Evolutionary conservation across 2,888 invertebrate species (phyloP).

Genomic region (Lochmaea crataegi): DNA sequence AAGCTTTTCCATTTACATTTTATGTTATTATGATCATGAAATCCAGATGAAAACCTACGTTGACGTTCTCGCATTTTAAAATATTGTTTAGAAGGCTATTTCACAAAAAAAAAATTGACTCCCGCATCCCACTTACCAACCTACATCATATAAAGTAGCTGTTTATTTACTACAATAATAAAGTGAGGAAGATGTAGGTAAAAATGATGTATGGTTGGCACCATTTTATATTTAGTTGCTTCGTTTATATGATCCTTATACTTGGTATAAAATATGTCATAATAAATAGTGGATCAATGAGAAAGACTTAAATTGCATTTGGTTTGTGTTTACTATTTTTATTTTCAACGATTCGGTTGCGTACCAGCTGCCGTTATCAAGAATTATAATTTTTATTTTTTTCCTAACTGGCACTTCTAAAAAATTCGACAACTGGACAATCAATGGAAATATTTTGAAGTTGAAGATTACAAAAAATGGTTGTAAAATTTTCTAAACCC

Average conservation of each 20-base stretch:
- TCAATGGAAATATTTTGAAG: no score
- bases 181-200: slow-evolving; percentile 39
- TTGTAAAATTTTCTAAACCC: no score
- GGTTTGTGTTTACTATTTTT: no score
- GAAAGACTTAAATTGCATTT: no score
- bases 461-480: no score
- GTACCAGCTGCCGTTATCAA: no score
- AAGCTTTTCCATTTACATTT: slow-evolving; percentile 28
- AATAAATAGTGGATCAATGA: neutral
- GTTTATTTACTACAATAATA: slow-evolving; percentile 39
- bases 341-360: no score
- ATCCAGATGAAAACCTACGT: slow-evolving; percentile 45
- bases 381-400: no score
- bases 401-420: no score
- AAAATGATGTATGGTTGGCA: slow-evolving; percentile 35
- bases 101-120: slow-evolving; percentile 46
- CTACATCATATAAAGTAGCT: slow-evolving; percentile 44
- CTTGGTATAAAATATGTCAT: neutral
- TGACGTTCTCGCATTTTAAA: slow-evolving; percentile 43
- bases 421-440: no score
- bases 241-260: neutral
- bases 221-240: slow-evolving; percentile 14
- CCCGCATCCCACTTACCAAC: slow-evolving; percentile 49
- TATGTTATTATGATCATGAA: slow-evolving; percentile 40
- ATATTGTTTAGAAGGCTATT: slow-evolving; percentile 43